A percentile compares a stretch with the other conserved stretches of the same genome.
Evolutionary conservation across 2,888 invertebrate species (phyloP).

Genomic region (Troglohyphantes excavatus): DNA sequence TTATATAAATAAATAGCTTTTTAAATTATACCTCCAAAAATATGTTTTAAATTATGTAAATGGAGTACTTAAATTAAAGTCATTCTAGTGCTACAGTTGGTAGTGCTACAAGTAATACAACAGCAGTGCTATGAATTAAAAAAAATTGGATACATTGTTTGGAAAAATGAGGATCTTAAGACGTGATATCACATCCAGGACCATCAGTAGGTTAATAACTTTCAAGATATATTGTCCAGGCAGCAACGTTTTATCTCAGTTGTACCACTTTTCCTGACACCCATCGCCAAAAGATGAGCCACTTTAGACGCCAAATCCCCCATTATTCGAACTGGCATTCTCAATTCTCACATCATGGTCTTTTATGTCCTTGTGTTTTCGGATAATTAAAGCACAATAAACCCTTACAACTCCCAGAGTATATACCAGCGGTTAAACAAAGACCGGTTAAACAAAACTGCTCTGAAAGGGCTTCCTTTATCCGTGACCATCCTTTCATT

Average conservation of each 20-base stretch:
- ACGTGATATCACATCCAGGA: too few species aligned
- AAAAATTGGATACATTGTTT: too few species aligned
- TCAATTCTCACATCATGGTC: constrained; percentile 51
- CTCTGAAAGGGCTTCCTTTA: background rate
- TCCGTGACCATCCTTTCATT: constrained; percentile 13
- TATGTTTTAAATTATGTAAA: too few species aligned
- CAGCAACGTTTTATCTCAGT: background rate
- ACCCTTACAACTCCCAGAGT: constrained; percentile 20
- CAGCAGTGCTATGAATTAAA: too few species aligned
- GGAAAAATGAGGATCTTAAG: too few species aligned
- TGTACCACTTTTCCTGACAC: constrained; percentile 40
- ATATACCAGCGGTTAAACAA: constrained; percentile 32
- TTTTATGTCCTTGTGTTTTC: constrained; percentile 52
- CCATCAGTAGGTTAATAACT: too few species aligned
- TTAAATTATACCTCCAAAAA: too few species aligned
- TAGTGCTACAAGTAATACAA: too few species aligned
- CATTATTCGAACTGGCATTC: constrained; percentile 48
- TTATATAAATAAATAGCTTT: too few species aligned
- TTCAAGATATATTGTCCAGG: too few species aligned
- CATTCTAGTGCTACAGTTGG: too few species aligned
- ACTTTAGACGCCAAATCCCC: constrained; percentile 43
- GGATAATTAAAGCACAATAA: constrained; percentile 69
- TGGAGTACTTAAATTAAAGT: too few species aligned
- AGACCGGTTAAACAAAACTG: background rate
- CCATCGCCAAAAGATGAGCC: constrained; percentile 6